These are phyloP conservation scores for Heliconius cydno DNA, from an alignment of 2,888 invertebrate genomes.

Conservation along the genomic window DNA sequence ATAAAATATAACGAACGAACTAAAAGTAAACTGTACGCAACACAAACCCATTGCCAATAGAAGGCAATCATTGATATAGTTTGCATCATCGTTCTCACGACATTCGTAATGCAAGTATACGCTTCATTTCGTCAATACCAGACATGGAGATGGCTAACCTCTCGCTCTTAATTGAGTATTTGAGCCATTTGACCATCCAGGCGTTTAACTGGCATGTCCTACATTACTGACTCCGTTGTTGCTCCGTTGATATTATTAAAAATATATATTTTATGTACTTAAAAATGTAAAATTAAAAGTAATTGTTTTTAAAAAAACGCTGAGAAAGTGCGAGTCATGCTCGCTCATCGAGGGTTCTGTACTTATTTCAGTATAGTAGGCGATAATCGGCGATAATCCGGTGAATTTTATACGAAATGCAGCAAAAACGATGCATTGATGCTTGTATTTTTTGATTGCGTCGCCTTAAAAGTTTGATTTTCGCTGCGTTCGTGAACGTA, in stretches of 20 bases:
- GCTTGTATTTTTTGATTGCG: too few relatives aligned
- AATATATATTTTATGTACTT: neutral
- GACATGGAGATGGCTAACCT: constrained; percentile 32
- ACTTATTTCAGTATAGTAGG: too few relatives aligned
- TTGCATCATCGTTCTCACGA: constrained; percentile 24
- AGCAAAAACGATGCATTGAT: too few relatives aligned
- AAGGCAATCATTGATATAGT: constrained; percentile 14
- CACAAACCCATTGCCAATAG: neutral
- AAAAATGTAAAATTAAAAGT: neutral
- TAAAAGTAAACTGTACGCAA: neutral
- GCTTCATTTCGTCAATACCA: constrained; percentile 27
- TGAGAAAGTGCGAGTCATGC: too few relatives aligned
- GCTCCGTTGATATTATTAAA: neutral
- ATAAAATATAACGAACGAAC: neutral
- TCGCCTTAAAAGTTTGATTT: too few relatives aligned
- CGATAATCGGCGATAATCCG: too few relatives aligned
- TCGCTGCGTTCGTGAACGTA: too few relatives aligned
- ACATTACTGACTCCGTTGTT: constrained; percentile 22
- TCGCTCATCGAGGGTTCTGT: too few relatives aligned
- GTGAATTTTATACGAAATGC: too few relatives aligned
- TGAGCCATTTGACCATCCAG: constrained; percentile 31
- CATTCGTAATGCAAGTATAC: constrained; percentile 19
- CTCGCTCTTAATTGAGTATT: constrained; percentile 31
- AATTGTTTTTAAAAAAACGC: neutral
- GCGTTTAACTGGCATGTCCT: constrained; percentile 28